Evolutionary conservation across 1,140 invertebrate genomes (phyloP).

Genomic region (Drosophila bocki): DNA sequence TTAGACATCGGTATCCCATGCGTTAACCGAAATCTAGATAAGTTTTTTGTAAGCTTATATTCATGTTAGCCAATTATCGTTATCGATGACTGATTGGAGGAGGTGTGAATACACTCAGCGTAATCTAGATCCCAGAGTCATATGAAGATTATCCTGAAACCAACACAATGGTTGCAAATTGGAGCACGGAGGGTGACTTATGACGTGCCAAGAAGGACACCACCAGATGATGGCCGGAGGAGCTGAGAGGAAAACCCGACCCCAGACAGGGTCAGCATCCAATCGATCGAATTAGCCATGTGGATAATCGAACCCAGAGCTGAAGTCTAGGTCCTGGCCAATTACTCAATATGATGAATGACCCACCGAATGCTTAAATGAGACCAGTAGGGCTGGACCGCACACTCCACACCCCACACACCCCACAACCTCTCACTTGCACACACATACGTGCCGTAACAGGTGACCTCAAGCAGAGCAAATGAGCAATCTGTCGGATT

Average conservation of each 20-base stretch:
- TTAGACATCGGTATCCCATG: too few species aligned
- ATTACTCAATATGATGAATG: conserved; percentile 55
- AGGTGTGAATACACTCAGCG: background rate
- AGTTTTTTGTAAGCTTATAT: too few species aligned
- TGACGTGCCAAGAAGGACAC: background rate
- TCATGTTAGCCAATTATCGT: background rate
- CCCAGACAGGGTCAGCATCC: conserved; percentile 19
- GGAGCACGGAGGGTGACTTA: background rate
- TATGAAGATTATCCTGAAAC: background rate
- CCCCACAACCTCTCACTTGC: background rate
- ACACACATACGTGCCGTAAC: conserved; percentile 24
- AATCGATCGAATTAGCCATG: conserved; percentile 38
- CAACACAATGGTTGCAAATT: background rate
- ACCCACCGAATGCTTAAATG: conserved; percentile 27
- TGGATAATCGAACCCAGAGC: conserved; percentile 35
- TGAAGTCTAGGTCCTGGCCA: conserved; percentile 23
- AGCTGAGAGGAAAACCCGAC: background rate
- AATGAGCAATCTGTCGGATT: conserved; percentile 58
- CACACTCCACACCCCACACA: background rate
- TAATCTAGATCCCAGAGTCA: background rate
- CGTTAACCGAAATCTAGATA: background rate
- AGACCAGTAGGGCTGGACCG: conserved; percentile 2
- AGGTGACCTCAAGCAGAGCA: conserved; percentile 57
- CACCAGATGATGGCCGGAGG: background rate
- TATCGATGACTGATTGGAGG: background rate